These are phyloP conservation scores for Diplodus sargus DNA, from an alignment of 2,797 vertebrate species.

Conservation along the genomic window DNA sequence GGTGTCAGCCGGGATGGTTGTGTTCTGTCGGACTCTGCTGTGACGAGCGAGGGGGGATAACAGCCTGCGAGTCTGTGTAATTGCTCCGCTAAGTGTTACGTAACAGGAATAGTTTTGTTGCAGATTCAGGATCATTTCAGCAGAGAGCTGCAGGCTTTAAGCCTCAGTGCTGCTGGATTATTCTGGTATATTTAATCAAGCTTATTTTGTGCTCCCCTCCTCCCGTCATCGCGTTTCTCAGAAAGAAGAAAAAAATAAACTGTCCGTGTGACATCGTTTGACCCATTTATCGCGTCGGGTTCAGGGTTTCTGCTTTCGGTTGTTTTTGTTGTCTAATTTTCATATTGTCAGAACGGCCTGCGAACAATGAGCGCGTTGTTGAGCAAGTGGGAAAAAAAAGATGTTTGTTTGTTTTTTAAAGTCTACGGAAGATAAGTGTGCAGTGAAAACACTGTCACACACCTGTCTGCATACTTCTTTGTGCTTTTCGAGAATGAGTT, in stretches of 20 bases:
- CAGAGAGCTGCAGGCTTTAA: conserved; percentile 39
- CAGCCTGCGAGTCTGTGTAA: conserved; percentile 40
- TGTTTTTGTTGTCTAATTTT: neutral
- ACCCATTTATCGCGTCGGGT: conserved; percentile 16
- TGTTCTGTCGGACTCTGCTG: conserved; percentile 28
- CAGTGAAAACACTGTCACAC: neutral
- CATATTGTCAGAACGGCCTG: neutral
- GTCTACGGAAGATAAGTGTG: too few species aligned
- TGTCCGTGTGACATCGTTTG: neutral
- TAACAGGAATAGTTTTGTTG: conserved; percentile 61
- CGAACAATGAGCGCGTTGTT: neutral
- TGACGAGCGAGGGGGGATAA: conserved; percentile 20
- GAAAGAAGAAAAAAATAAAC: neutral
- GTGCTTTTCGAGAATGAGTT: neutral
- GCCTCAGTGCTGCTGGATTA: conserved; percentile 62
- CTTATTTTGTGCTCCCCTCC: conserved; percentile 7
- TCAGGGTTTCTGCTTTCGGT: neutral
- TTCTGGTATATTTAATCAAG: conserved; percentile 38
- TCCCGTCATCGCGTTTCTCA: conserved; percentile 16
- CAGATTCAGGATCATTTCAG: conserved; percentile 56
- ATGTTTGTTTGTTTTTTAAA: too few species aligned
- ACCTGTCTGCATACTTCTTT: conserved; percentile 3
- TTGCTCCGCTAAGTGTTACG: conserved; percentile 54
- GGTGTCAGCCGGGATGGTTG: neutral
- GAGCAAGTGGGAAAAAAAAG: neutral